These are phyloP conservation scores for Ceramica pisi DNA, from an alignment of 2,888 invertebrate genomes.

Conservation along the genomic window DNA sequence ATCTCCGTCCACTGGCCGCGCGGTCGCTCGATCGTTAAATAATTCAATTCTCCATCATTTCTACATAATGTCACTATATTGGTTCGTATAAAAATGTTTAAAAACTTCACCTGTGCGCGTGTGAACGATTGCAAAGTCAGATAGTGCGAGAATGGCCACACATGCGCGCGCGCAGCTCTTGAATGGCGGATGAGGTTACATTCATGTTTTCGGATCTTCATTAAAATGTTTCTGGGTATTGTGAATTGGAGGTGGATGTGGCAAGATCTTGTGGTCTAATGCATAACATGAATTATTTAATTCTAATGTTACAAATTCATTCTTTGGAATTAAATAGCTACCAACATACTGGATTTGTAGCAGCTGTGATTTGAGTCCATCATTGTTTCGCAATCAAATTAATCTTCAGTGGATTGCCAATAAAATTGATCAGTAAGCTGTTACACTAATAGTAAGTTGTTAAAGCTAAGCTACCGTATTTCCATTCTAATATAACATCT, in stretches of 20 bases:
- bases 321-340: not conserved
- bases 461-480: not conserved
- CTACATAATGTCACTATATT: slow-evolving; percentile 68
- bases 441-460: slow-evolving; percentile 3
- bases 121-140: slow-evolving; percentile 48
- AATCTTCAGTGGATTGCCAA: not conserved
- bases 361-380: not conserved
- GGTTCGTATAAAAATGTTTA: slow-evolving; percentile 58
- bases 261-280: not conserved
- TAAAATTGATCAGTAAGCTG: not conserved
- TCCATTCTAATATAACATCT: slow-evolving; percentile 9
- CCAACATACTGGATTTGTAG: not conserved
- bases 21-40: slow-evolving; percentile 77
- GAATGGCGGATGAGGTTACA: slow-evolving; percentile 35
- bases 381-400: not conserved
- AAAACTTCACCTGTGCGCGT: slow-evolving; percentile 32
- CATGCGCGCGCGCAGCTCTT: slow-evolving; percentile 21
- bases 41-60: slow-evolving; percentile 79
- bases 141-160: slow-evolving; percentile 37
- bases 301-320: too few relatives aligned
- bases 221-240: slow-evolving; percentile 32
- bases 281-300: not conserved
- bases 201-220: slow-evolving; percentile 28
- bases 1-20: slow-evolving; percentile 55
- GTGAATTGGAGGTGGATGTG: not conserved